Conservation (phyloP, 2,888 invertebrate genomes). For the Ariolimax columbianus region DNA sequence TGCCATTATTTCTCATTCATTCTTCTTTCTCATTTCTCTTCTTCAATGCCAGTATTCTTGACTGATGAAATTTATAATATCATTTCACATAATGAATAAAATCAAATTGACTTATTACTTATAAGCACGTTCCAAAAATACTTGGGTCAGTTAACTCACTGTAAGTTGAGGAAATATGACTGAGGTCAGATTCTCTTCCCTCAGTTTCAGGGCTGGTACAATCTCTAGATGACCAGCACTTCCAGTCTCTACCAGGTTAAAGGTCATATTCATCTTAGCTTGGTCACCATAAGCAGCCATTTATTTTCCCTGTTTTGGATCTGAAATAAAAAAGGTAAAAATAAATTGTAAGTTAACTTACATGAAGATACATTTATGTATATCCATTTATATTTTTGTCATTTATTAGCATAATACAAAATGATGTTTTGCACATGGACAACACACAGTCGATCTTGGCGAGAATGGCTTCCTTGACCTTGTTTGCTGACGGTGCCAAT, state of each 20-base stretch:
- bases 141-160: conserved; percentile 11
- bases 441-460: too few relatives aligned
- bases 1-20: too few relatives aligned
- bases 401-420: too few relatives aligned
- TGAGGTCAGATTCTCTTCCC: conserved; percentile 11
- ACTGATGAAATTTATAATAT: too few relatives aligned
- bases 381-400: too few relatives aligned
- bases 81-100: too few relatives aligned
- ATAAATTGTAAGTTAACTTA: not conserved
- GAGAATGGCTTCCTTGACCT: too few relatives aligned
- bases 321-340: not conserved
- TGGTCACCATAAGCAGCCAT: conserved; percentile 23
- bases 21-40: too few relatives aligned
- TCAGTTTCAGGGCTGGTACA: conserved; percentile 54
- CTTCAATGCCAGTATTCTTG: too few relatives aligned
- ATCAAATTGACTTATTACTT: too few relatives aligned
- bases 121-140: not conserved
- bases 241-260: conserved; percentile 64
- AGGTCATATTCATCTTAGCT: conserved; percentile 23
- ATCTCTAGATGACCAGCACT: conserved; percentile 59
- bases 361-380: too few relatives aligned
- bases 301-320: not conserved
- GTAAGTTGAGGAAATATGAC: conserved; percentile 38
- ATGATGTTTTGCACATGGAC: not conserved
- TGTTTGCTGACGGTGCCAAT: too few relatives aligned